phyloP scores from a whole-genome alignment of 2,113 vertebrate genomes.

The Chionodraco myersi region DNA sequence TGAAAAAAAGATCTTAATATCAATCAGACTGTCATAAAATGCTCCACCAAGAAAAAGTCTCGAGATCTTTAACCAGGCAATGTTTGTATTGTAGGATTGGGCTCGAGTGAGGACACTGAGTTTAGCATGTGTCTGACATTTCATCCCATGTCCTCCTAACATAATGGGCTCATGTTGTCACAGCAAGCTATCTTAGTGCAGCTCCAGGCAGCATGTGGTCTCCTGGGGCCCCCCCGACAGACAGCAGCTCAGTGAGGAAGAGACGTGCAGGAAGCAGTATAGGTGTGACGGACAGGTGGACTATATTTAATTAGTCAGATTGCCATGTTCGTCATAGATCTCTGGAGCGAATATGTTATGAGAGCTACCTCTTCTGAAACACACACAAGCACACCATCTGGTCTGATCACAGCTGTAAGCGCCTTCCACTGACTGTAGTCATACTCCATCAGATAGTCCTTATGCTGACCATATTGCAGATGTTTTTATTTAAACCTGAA shows the following conservation, averaged over 20 bases:
- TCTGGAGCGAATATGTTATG: constrained; percentile 4
- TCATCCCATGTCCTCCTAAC: constrained; percentile 16
- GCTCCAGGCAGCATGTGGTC: constrained; percentile 3
- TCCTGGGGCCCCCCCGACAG: not conserved
- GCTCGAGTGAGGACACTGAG: not conserved
- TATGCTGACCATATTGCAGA: not conserved
- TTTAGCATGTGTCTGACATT: not conserved
- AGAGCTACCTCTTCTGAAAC: not conserved
- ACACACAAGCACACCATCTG: not conserved
- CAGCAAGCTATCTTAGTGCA: constrained; percentile 8
- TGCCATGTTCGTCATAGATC: constrained; percentile 9
- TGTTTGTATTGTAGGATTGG: not conserved
- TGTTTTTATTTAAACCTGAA: not conserved
- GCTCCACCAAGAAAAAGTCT: not conserved
- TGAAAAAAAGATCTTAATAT: no score
- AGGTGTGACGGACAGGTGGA: constrained; percentile 38
- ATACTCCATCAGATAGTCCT: not conserved
- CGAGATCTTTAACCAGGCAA: not conserved
- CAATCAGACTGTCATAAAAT: not conserved
- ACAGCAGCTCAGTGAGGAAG: constrained; percentile 16
- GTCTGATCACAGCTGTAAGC: not conserved
- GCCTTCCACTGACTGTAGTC: not conserved
- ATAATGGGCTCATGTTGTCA: constrained; percentile 4
- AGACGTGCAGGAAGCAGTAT: not conserved
- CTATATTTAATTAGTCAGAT: constrained; percentile 34